phyloP scores from a whole-genome alignment of 2,797 vertebrate species.

The Enteromius unitaeniatus region DNA sequence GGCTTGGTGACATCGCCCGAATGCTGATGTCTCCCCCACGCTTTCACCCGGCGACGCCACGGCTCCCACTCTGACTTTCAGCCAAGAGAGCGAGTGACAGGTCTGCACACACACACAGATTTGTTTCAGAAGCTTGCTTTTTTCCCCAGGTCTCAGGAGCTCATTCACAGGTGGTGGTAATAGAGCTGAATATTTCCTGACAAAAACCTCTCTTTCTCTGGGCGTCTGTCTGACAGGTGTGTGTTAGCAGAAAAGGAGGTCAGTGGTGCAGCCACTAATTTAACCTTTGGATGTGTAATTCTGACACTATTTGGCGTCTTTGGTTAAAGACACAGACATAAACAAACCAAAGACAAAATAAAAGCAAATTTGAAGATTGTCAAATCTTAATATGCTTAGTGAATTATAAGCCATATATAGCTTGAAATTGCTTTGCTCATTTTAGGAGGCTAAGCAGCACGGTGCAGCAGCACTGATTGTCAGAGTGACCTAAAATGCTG shows the following conservation, averaged over 20 bases:
- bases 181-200: slow-evolving; percentile 68
- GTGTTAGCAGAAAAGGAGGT: slow-evolving; percentile 60
- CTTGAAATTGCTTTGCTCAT: background rate
- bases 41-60: slow-evolving; percentile 54
- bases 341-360: background rate
- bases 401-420: background rate
- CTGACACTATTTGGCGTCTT: slow-evolving; percentile 33
- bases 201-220: slow-evolving; percentile 60
- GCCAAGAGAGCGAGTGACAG: slow-evolving; percentile 66
- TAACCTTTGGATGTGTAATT: slow-evolving; percentile 56
- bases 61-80: slow-evolving; percentile 57
- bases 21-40: slow-evolving; percentile 65
- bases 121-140: slow-evolving; percentile 61
- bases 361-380: background rate
- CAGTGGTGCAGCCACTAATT: slow-evolving; percentile 53
- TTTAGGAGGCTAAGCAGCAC: background rate
- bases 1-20: slow-evolving; percentile 67
- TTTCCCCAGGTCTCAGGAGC: slow-evolving; percentile 63
- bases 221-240: slow-evolving; percentile 57
- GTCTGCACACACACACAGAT: slow-evolving; percentile 59
- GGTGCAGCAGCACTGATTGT: background rate
- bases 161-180: slow-evolving; percentile 67
- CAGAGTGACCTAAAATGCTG: background rate
- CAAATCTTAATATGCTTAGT: background rate
- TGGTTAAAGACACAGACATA: background rate